phyloP scores from a whole-genome alignment of 2,888 invertebrate species.

The Noctua janthina region DNA sequence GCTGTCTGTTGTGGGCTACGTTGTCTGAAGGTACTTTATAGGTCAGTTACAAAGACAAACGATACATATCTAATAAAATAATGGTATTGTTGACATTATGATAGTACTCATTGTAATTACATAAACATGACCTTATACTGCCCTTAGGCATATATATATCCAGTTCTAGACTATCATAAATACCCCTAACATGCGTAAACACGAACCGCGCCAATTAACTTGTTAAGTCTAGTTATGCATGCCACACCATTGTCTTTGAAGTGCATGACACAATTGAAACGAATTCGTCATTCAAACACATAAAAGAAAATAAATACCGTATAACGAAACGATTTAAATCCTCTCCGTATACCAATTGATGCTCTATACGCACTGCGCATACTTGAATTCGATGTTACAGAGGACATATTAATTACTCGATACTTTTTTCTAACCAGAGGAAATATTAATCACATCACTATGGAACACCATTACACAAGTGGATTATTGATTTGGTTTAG shows the following conservation, averaged over 20 bases:
- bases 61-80: not conserved
- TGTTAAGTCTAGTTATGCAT: slow-evolving; percentile 56
- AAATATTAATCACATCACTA: slow-evolving; percentile 76
- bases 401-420: slow-evolving; percentile 85
- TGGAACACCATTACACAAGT: slow-evolving; percentile 69
- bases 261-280: slow-evolving; percentile 62
- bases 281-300: slow-evolving; percentile 62
- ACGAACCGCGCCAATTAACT: slow-evolving; percentile 55
- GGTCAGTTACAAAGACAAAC: slow-evolving; percentile 23
- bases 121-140: slow-evolving; percentile 20
- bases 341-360: slow-evolving; percentile 87
- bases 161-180: slow-evolving; percentile 18
- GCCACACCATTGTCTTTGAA: slow-evolving; percentile 57
- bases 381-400: slow-evolving; percentile 86
- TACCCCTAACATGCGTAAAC: slow-evolving; percentile 53
- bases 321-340: slow-evolving; percentile 88
- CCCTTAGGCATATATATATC: not conserved
- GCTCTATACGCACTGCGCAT: slow-evolving; percentile 88
- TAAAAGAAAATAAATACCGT: slow-evolving; percentile 82
- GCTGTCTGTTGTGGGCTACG: slow-evolving; percentile 1
- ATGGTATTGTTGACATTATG: slow-evolving; percentile 15
- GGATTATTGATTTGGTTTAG: slow-evolving; percentile 65
- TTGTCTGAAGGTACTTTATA: slow-evolving; percentile 5
- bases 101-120: slow-evolving; percentile 14
- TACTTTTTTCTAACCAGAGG: slow-evolving; percentile 54